Conservation (phyloP, 2,888 invertebrate species). For the Lottia scabra region DNA sequence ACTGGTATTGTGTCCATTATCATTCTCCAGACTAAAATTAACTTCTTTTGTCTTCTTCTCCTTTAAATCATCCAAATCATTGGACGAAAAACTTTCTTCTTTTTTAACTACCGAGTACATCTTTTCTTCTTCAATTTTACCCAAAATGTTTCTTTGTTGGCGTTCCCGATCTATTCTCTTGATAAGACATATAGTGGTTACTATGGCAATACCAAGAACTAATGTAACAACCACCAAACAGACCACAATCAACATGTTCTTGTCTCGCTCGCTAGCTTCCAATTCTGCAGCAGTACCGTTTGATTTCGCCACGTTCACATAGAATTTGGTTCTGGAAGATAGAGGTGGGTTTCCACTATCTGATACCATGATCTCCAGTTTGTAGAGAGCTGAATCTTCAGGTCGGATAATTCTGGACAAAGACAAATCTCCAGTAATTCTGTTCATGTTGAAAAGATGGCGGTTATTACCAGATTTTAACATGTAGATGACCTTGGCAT, state of each 20-base stretch:
- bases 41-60: conserved; percentile 56
- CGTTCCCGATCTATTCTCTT: conserved; percentile 41
- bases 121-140: conserved; percentile 31
- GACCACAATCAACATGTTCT: conserved; percentile 50
- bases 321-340: conserved; percentile 42
- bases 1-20: conserved; percentile 47
- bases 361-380: conserved; percentile 47
- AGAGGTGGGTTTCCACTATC: conserved; percentile 48
- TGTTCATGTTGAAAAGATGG: conserved; percentile 68
- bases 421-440: conserved; percentile 66
- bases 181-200: conserved; percentile 50
- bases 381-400: conserved; percentile 44
- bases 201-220: conserved; percentile 46
- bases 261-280: conserved; percentile 32
- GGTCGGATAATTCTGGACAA: conserved; percentile 45
- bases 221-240: conserved; percentile 50
- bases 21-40: conserved; percentile 55
- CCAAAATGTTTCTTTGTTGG: conserved; percentile 20
- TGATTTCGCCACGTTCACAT: conserved; percentile 37
- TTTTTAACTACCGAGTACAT: conserved; percentile 28
- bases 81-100: conserved; percentile 5
- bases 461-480: conserved; percentile 79
- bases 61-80: conserved; percentile 27
- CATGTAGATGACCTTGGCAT: conserved; percentile 92
- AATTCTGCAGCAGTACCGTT: conserved; percentile 43